Evolutionary conservation across 1,140 invertebrate species (phyloP).

Genomic region (Ptiloglossa arizonensis): DNA sequence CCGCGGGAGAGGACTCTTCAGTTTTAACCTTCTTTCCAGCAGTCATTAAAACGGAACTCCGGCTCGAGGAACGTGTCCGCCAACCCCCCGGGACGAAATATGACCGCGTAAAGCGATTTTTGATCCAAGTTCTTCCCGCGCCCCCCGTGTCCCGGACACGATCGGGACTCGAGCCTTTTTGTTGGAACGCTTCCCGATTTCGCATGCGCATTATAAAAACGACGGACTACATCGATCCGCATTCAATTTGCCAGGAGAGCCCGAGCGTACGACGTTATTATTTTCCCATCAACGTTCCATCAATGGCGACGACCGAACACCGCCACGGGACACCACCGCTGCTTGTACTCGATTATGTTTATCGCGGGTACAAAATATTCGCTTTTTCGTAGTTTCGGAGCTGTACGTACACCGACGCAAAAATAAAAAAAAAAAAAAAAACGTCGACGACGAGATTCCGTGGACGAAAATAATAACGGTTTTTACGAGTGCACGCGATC

Average conservation of each 20-base stretch:
- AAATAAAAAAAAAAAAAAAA: too few relatives aligned
- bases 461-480: too few relatives aligned
- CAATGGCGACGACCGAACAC: too few relatives aligned
- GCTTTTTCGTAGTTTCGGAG: too few relatives aligned
- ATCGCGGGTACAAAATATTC: too few relatives aligned
- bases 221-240: not conserved
- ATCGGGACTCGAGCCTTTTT: slow-evolving; percentile 10
- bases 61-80: not conserved
- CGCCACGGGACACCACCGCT: too few relatives aligned
- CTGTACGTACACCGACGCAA: too few relatives aligned
- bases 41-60: slow-evolving; percentile 39
- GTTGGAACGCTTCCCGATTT: not conserved
- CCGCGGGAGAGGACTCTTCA: not conserved
- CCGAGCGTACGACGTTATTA: not conserved
- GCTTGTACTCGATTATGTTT: not conserved
- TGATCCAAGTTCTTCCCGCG: slow-evolving; percentile 55
- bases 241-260: slow-evolving; percentile 4
- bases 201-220: not conserved
- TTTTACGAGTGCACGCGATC: too few relatives aligned
- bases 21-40: slow-evolving; percentile 31
- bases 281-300: slow-evolving; percentile 11
- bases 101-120: slow-evolving; percentile 64
- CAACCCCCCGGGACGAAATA: slow-evolving; percentile 30
- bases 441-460: too few relatives aligned
- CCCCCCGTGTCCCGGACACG: not conserved